Evolutionary conservation across 1,140 invertebrate species (phyloP).

Genomic region (Lepeophtheirus salmonis): DNA sequence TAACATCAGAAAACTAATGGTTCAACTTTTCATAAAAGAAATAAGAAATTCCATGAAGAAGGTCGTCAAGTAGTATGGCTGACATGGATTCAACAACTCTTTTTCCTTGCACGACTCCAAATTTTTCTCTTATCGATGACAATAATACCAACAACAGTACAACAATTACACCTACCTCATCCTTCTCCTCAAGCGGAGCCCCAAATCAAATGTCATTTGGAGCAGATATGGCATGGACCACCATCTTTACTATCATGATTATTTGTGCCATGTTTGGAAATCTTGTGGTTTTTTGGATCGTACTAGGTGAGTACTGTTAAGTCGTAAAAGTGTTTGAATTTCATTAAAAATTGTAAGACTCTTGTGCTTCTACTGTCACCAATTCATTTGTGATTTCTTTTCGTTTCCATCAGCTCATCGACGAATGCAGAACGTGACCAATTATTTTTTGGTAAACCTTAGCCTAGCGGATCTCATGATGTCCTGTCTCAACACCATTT

Average conservation of each 20-base stretch:
- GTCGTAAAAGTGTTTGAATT: not conserved
- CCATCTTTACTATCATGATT: conserved; percentile 11
- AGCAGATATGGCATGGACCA: conserved; percentile 7
- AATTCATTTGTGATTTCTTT: not conserved
- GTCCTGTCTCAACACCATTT: conserved; percentile 31
- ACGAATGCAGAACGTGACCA: conserved; percentile 81
- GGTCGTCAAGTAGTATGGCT: too few relatives aligned
- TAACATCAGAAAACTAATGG: too few relatives aligned
- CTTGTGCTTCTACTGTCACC: not conserved
- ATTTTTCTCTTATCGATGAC: too few relatives aligned
- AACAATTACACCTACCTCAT: not conserved
- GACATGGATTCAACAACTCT: too few relatives aligned
- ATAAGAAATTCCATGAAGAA: too few relatives aligned
- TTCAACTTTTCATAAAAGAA: too few relatives aligned
- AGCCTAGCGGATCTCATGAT: conserved; percentile 35
- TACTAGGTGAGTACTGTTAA: conserved; percentile 7
- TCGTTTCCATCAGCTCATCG: conserved; percentile 38
- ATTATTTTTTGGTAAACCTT: conserved; percentile 66
- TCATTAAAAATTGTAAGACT: not conserved
- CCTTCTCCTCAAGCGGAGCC: not conserved
- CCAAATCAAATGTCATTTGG: not conserved
- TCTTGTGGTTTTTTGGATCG: conserved; percentile 16
- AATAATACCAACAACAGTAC: too few relatives aligned
- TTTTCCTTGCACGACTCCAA: too few relatives aligned
- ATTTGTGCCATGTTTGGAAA: conserved; percentile 15